phyloP scores from a whole-genome alignment of 2,113 vertebrate species.

The Aptenodytes forsteri region DNA sequence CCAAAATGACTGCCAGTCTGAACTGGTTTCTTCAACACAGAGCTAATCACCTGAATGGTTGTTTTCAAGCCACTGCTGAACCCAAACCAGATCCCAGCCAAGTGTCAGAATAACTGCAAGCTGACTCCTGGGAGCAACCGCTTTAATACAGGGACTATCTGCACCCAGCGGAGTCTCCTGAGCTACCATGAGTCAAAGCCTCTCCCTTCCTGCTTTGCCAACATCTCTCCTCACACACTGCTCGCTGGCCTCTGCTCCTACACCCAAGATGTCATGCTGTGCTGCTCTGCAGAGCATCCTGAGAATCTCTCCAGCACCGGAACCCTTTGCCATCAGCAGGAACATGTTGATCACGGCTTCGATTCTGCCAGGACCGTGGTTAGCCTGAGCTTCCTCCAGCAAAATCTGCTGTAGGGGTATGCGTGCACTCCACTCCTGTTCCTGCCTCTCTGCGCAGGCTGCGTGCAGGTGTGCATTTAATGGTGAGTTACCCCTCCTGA shows the following conservation, averaged over 20 bases:
- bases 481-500: background rate
- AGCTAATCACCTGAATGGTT: background rate
- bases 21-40: background rate
- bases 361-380: accelerated
- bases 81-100: background rate
- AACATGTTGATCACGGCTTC: background rate
- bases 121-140: background rate
- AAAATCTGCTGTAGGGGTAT: background rate
- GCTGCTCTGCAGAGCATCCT: background rate
- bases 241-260: background rate
- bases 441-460: background rate
- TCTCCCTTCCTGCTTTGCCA: background rate
- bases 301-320: background rate
- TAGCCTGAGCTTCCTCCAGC: background rate
- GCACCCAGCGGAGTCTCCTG: background rate
- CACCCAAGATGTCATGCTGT: no score
- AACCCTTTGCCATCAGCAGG: background rate
- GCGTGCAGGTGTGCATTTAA: background rate
- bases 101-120: background rate
- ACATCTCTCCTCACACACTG: background rate
- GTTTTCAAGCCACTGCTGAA: background rate
- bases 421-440: background rate
- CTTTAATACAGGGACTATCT: background rate
- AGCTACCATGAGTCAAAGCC: background rate
- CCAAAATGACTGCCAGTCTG: background rate